Base-by-base conservation (phyloP, 2,888 invertebrate species). In the Frankliniella fusca region DNA sequence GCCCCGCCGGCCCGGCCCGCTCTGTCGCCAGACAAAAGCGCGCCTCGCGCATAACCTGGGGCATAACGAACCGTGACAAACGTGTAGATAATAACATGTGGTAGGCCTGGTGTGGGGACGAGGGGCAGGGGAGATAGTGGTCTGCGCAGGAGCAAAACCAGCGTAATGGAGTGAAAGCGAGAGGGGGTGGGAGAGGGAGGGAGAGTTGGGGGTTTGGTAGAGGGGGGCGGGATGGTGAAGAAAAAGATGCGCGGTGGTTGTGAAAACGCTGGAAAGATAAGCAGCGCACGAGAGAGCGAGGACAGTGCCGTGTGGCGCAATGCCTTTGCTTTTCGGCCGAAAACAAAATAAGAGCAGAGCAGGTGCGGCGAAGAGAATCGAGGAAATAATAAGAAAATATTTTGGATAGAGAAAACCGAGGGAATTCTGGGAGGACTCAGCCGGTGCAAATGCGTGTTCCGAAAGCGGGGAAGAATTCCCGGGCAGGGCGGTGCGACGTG, bases 191-290 rank as follows among this genome's bases (percentile, higher is more conserved):
- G 11, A 9, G 70, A 23, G 23, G 9, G n/a, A 23, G 23, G 23
- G n/a, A n/a, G n/a, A n/a, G n/a, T n/a, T n/a, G n/a, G n/a, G n/a
- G n/a, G n/a, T n/a, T n/a, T 23, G 23, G 70, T n/a, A 8, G n/a
- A 23, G 23, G 23, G 27, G 27, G 70, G 27, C 54, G 70, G 12
- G 70, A 27, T 9, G 27, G 27, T 27, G 12, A 23, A 76, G 54
- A 27, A 76, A 23, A 76, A 27, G 70, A 27, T 76, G 70, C 70
- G 70, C 38, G 38, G 38, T 5, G 38, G 38, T 12, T 76, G 70
- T 76, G 70, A 76, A 76, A 76, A 76, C 27, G 70, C 23, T 27
- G 70, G 70, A 76, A 76, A 76, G 70, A 76, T 76, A 76, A 76
- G 70, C n/a, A 23, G 70, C 23, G 70, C 12, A 76, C 61, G 38